phyloP scores from a whole-genome alignment of 2,113 vertebrate species.

The Aptenodytes patagonicus region DNA sequence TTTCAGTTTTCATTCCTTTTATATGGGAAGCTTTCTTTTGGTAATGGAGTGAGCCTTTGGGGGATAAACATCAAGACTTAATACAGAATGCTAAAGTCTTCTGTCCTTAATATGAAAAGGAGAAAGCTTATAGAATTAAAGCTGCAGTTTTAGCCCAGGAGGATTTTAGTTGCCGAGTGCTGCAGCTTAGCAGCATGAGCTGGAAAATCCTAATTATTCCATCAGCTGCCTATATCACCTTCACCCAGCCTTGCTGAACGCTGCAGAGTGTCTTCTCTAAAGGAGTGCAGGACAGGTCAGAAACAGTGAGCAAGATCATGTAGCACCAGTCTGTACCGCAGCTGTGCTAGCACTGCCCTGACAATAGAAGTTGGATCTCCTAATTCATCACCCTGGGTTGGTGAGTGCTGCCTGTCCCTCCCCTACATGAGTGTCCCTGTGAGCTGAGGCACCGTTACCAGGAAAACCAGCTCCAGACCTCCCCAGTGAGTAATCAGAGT shows the following conservation, averaged over 20 bases:
- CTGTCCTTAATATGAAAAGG: conserved; percentile 9
- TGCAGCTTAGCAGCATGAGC: not conserved
- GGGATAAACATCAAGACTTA: conserved; percentile 6
- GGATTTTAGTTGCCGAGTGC: conserved; percentile 5
- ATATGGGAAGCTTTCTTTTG: not conserved
- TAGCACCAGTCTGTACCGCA: not conserved
- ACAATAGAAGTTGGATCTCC: not conserved
- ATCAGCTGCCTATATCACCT: not conserved
- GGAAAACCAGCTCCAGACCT: not conserved
- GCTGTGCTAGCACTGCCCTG: not conserved
- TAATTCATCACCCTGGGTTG: not conserved
- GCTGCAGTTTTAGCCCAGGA: not conserved
- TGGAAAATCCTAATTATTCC: not conserved
- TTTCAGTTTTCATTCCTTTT: not conserved
- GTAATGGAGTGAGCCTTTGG: not conserved
- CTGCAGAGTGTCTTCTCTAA: not conserved
- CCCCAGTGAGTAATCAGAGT: not conserved
- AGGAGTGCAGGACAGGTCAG: not conserved
- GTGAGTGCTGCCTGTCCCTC: not conserved
- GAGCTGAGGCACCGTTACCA: not conserved
- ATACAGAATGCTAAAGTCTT: not conserved
- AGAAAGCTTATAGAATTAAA: conserved; percentile 1
- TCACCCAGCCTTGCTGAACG: not conserved
- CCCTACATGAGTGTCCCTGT: not conserved
- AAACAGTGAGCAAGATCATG: not conserved